Evolutionary conservation across 2,888 invertebrate species (phyloP).

Genomic region (Tholera decimalis): DNA sequence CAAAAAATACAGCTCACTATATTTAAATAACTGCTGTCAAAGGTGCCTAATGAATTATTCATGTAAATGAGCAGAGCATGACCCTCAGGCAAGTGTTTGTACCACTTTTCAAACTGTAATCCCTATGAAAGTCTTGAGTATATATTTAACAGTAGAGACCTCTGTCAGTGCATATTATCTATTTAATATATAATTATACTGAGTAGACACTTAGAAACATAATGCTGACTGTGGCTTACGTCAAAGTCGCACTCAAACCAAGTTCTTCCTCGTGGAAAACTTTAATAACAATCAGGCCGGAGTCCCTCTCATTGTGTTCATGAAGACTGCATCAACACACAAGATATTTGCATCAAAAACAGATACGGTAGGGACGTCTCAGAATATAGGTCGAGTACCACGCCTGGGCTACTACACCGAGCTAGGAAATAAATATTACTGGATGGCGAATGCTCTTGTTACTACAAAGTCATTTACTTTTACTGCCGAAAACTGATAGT

Average conservation of each 20-base stretch:
- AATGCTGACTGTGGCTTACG: slow-evolving; percentile 1
- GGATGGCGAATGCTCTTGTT: slow-evolving; percentile 35
- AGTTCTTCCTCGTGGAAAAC: slow-evolving; percentile 36
- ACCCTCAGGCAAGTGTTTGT: slow-evolving; percentile 19
- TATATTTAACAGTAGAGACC: background rate
- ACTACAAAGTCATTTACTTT: slow-evolving; percentile 31
- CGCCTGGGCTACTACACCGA: slow-evolving; percentile 59
- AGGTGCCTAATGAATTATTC: slow-evolving; percentile 41
- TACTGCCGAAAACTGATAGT: slow-evolving; percentile 31
- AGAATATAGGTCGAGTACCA: slow-evolving; percentile 80
- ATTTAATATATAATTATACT: slow-evolving; percentile 14
- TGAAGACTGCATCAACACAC: slow-evolving; percentile 68
- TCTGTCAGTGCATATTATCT: background rate
- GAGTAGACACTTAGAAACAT: slow-evolving; percentile 14
- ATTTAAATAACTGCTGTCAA: slow-evolving; percentile 31
- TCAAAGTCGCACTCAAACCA: slow-evolving; percentile 18
- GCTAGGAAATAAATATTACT: slow-evolving; percentile 46
- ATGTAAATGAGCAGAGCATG: slow-evolving; percentile 31
- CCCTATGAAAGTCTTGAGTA: slow-evolving; percentile 22
- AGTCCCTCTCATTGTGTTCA: slow-evolving; percentile 55
- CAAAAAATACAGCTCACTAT: slow-evolving; percentile 22
- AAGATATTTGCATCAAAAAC: slow-evolving; percentile 79
- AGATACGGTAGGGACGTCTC: slow-evolving; percentile 76
- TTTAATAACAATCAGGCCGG: slow-evolving; percentile 58
- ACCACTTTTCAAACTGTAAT: slow-evolving; percentile 37